Conservation (phyloP, 37 sponge, comb jelly and placozoan species). For the Axinella damicornis region DNA sequence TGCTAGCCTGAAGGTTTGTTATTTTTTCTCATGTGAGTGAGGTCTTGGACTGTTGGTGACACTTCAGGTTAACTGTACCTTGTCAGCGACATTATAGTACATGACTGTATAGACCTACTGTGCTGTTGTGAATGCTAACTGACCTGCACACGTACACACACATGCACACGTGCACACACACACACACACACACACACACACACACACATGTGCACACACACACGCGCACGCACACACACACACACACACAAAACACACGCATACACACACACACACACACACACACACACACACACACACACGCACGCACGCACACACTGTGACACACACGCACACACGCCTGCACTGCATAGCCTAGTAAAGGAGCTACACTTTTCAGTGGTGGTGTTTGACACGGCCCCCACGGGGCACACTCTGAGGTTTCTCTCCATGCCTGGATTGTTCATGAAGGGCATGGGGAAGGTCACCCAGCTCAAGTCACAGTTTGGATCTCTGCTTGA, state of each 20-base stretch:
- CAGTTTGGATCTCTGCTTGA: slow-evolving; percentile 53
- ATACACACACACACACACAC: not conserved
- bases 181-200: slow-evolving; percentile 22
- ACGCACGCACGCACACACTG: no score
- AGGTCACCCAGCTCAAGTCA: slow-evolving; percentile 75
- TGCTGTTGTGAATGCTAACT: no score
- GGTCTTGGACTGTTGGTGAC: no score
- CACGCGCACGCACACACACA: not conserved
- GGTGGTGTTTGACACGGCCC: slow-evolving; percentile 99
- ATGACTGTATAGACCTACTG: no score
- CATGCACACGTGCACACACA: slow-evolving; percentile 11
- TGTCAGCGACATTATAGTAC: no score
- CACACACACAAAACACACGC: slow-evolving; percentile 3
- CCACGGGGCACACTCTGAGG: slow-evolving; percentile 98
- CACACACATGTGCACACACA: slow-evolving; percentile 2
- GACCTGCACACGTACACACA: not conserved
- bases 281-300: not conserved
- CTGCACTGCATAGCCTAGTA: slow-evolving; percentile 73
- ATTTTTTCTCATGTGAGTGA: no score
- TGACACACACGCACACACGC: no score
- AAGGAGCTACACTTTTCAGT: slow-evolving; percentile 94
- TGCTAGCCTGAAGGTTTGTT: no score
- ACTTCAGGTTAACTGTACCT: no score
- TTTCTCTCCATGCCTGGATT: slow-evolving; percentile 93
- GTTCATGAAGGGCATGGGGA: slow-evolving; percentile 83